These are phyloP conservation scores for Gobiocypris rarus DNA, from an alignment of 2,113 vertebrate genomes.

Conservation along the genomic window DNA sequence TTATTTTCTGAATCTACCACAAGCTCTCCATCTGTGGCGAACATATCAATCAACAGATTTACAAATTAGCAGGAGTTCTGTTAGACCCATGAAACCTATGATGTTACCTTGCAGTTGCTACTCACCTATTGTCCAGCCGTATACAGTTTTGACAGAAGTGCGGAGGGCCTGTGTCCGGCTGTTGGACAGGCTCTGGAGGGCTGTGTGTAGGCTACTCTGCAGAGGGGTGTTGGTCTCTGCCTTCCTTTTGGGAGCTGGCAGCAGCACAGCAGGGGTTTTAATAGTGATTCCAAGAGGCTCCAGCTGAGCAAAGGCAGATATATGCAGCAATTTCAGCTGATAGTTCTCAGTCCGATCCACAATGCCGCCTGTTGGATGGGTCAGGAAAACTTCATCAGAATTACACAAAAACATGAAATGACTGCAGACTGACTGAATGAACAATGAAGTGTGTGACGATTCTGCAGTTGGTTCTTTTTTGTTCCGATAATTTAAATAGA, in stretches of 20 bases:
- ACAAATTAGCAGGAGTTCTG: too few relatives aligned
- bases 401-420: neutral
- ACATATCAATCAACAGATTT: neutral
- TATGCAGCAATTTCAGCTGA: slow-evolving; percentile 80
- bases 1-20: slow-evolving; percentile 82
- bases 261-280: fast-evolving
- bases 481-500: neutral
- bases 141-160: slow-evolving; percentile 73
- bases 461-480: neutral
- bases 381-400: neutral
- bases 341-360: slow-evolving; percentile 61
- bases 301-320: slow-evolving; percentile 80
- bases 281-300: slow-evolving; percentile 71
- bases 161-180: slow-evolving; percentile 56
- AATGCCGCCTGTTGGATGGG: slow-evolving; percentile 53
- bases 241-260: fast-evolving
- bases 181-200: slow-evolving; percentile 67
- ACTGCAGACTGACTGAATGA: neutral
- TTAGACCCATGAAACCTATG: neutral
- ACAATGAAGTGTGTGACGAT: neutral
- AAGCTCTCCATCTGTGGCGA: slow-evolving; percentile 83
- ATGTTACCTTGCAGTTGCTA: neutral
- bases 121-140: slow-evolving; percentile 90
- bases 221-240: slow-evolving; percentile 59
- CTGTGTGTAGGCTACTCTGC: slow-evolving; percentile 73